These are phyloP conservation scores for Vicugna pacos DNA, from an alignment of 2,113 vertebrate genomes.

Conservation along the genomic window DNA sequence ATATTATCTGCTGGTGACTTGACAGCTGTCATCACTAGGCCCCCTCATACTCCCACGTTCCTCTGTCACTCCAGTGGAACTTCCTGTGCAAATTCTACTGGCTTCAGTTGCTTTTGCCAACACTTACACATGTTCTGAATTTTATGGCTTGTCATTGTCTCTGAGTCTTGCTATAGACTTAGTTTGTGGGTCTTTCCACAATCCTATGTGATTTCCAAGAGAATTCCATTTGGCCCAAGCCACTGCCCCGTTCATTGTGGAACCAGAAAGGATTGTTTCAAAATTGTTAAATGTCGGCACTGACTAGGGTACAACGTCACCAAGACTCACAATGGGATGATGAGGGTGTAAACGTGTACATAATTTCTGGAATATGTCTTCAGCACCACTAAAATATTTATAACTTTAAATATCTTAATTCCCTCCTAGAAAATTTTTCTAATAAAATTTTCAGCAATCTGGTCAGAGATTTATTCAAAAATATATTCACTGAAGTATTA, in stretches of 20 bases:
- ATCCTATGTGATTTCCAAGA: neutral
- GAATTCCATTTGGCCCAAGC: neutral
- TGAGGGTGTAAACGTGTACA: neutral
- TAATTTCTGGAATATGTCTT: neutral
- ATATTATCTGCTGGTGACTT: too few species aligned
- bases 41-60: neutral
- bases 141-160: neutral
- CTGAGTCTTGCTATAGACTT: neutral
- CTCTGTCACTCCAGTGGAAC: accelerated
- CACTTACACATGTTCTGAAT: neutral
- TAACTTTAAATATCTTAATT: neutral
- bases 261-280: neutral
- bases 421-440: neutral
- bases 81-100: neutral
- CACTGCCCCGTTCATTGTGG: neutral
- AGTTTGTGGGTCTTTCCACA: neutral
- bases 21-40: too few species aligned
- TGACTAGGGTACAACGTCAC: neutral
- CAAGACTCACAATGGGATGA: neutral
- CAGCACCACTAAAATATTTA: neutral
- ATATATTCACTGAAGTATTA: neutral
- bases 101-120: neutral
- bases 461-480: neutral
- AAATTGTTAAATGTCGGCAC: neutral
- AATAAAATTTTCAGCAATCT: conserved; percentile 26